A percentile compares a stretch with the other conserved stretches of the same genome.
These are phyloP conservation scores for Apodemia mormo DNA, from an alignment of 2,888 invertebrate species.

Conservation along the genomic window DNA sequence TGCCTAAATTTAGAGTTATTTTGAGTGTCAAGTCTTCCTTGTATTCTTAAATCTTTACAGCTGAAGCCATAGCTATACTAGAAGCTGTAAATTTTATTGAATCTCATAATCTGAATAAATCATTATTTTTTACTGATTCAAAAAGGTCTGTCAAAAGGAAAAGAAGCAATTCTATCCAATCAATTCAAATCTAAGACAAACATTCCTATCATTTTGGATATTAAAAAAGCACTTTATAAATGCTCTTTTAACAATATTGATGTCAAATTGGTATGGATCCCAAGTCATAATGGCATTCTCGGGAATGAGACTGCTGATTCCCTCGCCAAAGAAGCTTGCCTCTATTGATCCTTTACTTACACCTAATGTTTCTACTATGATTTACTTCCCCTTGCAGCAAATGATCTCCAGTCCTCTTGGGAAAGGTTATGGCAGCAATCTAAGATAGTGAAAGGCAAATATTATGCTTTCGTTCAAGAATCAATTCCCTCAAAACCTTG, in stretches of 20 bases:
- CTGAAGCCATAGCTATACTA: neutral
- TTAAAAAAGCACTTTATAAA: neutral
- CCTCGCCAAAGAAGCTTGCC: too few species aligned
- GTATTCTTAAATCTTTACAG: neutral
- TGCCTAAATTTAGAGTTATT: neutral
- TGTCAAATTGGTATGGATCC: neutral
- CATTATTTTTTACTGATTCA: too few species aligned
- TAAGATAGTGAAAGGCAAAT: too few species aligned
- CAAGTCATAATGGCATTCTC: neutral
- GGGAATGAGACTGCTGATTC: neutral
- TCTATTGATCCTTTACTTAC: too few species aligned
- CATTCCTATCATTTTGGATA: neutral
- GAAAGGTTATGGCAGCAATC: too few species aligned
- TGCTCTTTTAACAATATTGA: neutral
- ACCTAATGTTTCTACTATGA: too few species aligned
- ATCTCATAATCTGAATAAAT: neutral
- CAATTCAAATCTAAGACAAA: neutral
- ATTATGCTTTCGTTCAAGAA: too few species aligned
- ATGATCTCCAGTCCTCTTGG: too few species aligned
- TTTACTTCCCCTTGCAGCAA: too few species aligned
- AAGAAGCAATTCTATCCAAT: neutral
- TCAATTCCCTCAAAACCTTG: too few species aligned
- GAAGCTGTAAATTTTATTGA: neutral
- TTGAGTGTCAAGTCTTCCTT: neutral
- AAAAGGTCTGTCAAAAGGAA: too few species aligned